Evolutionary conservation across 1,140 invertebrate species (phyloP).

Genomic region (Hydropsyche tenuis): DNA sequence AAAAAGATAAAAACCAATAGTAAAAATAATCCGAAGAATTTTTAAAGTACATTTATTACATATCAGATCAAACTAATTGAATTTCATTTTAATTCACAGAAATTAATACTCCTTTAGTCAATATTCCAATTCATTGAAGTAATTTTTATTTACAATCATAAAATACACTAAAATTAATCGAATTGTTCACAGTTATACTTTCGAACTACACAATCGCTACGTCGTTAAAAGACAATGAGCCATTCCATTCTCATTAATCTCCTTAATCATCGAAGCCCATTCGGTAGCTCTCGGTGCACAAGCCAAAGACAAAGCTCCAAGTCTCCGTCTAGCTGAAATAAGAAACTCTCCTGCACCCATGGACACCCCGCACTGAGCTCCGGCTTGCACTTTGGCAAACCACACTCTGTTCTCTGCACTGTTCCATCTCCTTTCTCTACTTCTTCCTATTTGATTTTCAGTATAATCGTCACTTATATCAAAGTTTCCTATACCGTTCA

Average conservation of each 20-base stretch:
- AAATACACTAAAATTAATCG: too few relatives aligned
- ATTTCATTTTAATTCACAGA: background rate
- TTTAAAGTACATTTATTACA: too few relatives aligned
- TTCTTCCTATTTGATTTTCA: conserved; percentile 57
- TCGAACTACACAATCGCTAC: conserved; percentile 26
- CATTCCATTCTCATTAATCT: conserved; percentile 64
- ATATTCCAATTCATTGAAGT: too few relatives aligned
- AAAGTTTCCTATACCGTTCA: background rate
- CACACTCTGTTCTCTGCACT: conserved; percentile 45
- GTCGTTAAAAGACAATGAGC: conserved; percentile 72
- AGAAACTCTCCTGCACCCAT: conserved; percentile 79
- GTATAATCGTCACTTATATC: conserved; percentile 39
- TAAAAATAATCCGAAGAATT: background rate
- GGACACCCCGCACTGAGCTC: conserved; percentile 71
- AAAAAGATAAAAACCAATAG: background rate
- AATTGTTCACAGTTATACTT: too few relatives aligned
- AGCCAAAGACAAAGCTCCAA: conserved; percentile 72
- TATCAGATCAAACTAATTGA: background rate
- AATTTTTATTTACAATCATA: too few relatives aligned
- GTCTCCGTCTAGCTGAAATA: conserved; percentile 75
- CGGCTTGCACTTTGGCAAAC: conserved; percentile 65
- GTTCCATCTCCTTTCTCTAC: conserved; percentile 46
- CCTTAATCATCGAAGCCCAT: conserved; percentile 69
- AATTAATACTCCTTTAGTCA: too few relatives aligned
- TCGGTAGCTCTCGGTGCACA: conserved; percentile 76